These are phyloP conservation scores for Paramormyrops hopkinsi DNA, from an alignment of 2,797 vertebrate genomes.

Conservation along the genomic window DNA sequence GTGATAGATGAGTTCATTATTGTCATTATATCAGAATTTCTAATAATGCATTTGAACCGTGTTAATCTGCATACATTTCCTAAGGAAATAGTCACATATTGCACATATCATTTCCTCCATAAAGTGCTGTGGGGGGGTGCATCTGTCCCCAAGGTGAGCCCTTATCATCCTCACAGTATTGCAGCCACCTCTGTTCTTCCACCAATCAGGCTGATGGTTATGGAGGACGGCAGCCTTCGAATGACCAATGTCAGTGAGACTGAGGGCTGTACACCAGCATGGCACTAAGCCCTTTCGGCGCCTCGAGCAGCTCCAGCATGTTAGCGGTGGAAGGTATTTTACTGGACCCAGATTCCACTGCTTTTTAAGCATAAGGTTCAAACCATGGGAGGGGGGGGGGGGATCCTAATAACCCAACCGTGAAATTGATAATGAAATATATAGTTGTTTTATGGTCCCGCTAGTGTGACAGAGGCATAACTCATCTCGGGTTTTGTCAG, in stretches of 20 bases:
- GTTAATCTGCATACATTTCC: background rate
- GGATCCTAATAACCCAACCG: slow-evolving; percentile 56
- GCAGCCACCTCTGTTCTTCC: background rate
- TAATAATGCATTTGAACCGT: background rate
- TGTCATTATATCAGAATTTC: background rate
- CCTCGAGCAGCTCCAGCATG: slow-evolving; percentile 64
- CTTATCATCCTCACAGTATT: background rate
- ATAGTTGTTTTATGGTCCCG: slow-evolving; percentile 62
- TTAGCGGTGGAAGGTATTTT: slow-evolving; percentile 76
- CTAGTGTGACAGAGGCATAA: slow-evolving; percentile 65
- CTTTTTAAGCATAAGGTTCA: slow-evolving; percentile 44
- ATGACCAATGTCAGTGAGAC: slow-evolving; percentile 66
- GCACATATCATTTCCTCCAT: background rate
- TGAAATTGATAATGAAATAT: slow-evolving; percentile 74
- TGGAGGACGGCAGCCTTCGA: slow-evolving; percentile 69
- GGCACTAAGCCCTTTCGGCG: slow-evolving; percentile 73
- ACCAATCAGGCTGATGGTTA: slow-evolving; percentile 52
- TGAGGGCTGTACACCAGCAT: slow-evolving; percentile 69
- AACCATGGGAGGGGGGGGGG: slow-evolving; percentile 47
- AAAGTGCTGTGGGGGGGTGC: background rate
- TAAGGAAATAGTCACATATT: background rate
- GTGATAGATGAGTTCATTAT: slow-evolving; percentile 11
- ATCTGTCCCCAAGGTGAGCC: background rate
- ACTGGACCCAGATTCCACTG: slow-evolving; percentile 30
- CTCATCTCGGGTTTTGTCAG: slow-evolving; percentile 64